Base-by-base conservation (phyloP, 2,113 vertebrate genomes). In the Nothobranchius kuhntae region DNA sequence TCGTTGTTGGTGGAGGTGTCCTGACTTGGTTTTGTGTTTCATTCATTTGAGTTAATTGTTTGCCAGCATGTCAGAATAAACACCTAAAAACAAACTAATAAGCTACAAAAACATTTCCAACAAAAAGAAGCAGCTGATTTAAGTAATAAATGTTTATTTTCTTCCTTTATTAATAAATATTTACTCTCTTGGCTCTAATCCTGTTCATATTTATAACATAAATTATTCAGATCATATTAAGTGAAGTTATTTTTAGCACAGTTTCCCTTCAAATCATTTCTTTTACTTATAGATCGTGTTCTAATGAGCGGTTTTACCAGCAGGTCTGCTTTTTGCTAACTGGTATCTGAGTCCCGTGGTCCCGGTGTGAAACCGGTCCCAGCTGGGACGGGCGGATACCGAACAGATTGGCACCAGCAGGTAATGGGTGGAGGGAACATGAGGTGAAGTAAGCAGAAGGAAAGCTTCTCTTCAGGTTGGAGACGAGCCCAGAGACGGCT, bases 401-500 rank as follows among this genome's bases (percentile, higher is more conserved):
- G 79, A 86, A 84, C 93, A 93, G 91, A 92, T 93, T 92, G 91
- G 57, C 58, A 87, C 51, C 90, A 91, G 89, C 88, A 89, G 84
- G 93, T 63, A 73, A 30, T 72, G 83, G 80, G 78, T 71, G 71
- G 60, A 71, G 81, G 76, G 80, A 65, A 65, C 65, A 75, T 53
- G 59, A 90, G 87, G 88, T 86, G 82, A 79, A 65, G 75, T 36
- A 80, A 65, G 61, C 70, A 71, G 73, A 74, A 78, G 82, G 80
- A 71, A 80, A 60, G 40, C 68, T 66, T 69, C 60, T 74, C 65
- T 77, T 78, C 56, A 53, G 79, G 53, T 42, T 85, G 89, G 76
- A 84, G 46, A 13, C 24, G 52, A 77, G 85, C 80, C 80, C 72
- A 78, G 55, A 60, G 30, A 60, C 50, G 13, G 65, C 14, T 67